Evolutionary conservation across 2,888 invertebrate genomes (phyloP), one percentile per base, ranked within the genome.

Genomic region (Aphrophora alni): DNA sequence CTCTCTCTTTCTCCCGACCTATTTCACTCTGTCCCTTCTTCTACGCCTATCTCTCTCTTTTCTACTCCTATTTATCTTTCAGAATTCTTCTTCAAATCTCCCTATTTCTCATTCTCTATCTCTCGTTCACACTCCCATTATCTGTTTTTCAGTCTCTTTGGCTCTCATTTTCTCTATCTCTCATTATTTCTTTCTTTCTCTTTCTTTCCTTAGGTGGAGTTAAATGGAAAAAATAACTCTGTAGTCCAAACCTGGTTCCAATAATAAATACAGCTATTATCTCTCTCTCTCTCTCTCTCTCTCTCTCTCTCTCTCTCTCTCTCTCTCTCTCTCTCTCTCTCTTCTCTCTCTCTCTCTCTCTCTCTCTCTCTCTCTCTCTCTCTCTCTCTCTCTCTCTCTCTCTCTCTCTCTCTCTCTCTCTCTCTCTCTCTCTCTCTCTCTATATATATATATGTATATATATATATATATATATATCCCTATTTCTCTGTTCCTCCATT

Each of bases 91-190:
- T n/a, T n/a, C n/a, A n/a, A n/a, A n/a, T 33, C 73, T 73, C 73
- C 24, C 73, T 73, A 14, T 73, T 28, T 70, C 71, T 73, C 69
- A 51, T 79, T 78, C 79, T 73, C 77, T 77, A 69, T 81, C 81
- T 70, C 79, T 81, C 79, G 71, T 77, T 81, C 80, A 27, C 76
- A 77, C 82, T 84, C 80, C 82, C 77, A 59, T 81, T 83, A 77
- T 81, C 85, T 84, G 85, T 33, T 33, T 33, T 10, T 33, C 33
- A 7, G 4, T 33, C 33, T 33, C 33, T 7, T 10, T 33, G 10
- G 4, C 33, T 33, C 33, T 33, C 33, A 33, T n/a, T n/a, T n/a
- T n/a, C n/a, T n/a, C n/a, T n/a, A n/a, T n/a, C n/a, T n/a, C n/a
- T n/a, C n/a, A 33, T 7, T 7, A 33, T 7, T 7, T 33, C 4